Base-by-base conservation (phyloP, 2,113 vertebrate species). In the Pangasianodon gigas region DNA sequence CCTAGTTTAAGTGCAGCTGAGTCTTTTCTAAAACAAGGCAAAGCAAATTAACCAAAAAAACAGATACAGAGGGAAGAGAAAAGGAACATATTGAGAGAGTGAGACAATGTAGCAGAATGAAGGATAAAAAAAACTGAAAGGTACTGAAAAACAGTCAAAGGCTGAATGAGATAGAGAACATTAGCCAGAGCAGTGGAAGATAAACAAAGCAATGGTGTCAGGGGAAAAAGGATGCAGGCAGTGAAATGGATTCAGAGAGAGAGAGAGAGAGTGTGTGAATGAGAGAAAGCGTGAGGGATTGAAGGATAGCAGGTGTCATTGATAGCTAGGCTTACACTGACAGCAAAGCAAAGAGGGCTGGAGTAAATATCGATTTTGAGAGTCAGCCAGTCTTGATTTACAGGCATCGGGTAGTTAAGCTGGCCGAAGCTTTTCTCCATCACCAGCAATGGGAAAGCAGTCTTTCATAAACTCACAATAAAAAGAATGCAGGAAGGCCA, bases 361-460 rank as follows among this genome's bases (percentile, higher is more conserved):
- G 16, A 48, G 83, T 75, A 80, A 88, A 86, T 87, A 92, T 92
- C 19, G 90, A 92, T 91, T 89, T 85, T 75, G 65, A 79, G 44
- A 86, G 79, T 84, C 44, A 62, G 48, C 83, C 87, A 48, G 77
- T 32, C 74, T 90, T 88, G 77, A 88, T 90, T 91, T 90, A 90
- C 80, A 88, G 83, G 67, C 46, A 32, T 46, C 44, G 87, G 75
- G 65, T 86, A 58, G 46, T 88, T 83, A 88, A 79, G 67, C 81
- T 79, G 82, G 60, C 52, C 54, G 58, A 62, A 87, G 60, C 48
- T 52, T 85, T 62, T 52, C 82, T 89, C 48, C 69, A 46, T 5
- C 75, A 86, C 24, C 29, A 46, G 75, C 56, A 85, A 19, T 24
- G 32, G 41, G 85, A 75, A 71, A 86, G 67, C 60, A 48, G 54